A percentile compares a stretch with the other conserved stretches of the same genome.
phyloP scores from a whole-genome alignment of 92 coral and sea anemone genomes.

The Porites cylindrica region DNA sequence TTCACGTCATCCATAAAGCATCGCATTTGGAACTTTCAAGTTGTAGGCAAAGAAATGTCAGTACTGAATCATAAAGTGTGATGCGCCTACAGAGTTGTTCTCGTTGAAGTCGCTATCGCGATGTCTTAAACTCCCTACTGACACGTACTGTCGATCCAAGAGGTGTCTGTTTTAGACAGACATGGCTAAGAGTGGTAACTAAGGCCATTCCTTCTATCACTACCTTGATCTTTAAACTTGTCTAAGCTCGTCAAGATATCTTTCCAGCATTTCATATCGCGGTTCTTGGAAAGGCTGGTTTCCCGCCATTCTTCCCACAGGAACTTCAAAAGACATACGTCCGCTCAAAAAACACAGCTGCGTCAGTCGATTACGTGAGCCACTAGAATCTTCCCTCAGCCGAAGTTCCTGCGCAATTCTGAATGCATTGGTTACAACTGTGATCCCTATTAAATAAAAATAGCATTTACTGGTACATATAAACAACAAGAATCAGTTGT shows the following conservation, averaged over 20 bases:
- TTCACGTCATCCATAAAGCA: too few species aligned
- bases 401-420: slow-evolving; percentile 25
- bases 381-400: slow-evolving; percentile 18
- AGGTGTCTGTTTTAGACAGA: too few species aligned
- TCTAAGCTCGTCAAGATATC: slow-evolving; percentile 4
- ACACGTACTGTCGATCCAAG: too few species aligned
- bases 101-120: too few species aligned
- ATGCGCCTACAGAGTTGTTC: too few species aligned
- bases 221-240: background rate
- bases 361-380: slow-evolving; percentile 23
- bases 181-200: too few species aligned
- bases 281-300: slow-evolving; percentile 29
- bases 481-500: background rate
- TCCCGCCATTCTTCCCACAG: slow-evolving; percentile 14
- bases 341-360: slow-evolving; percentile 12
- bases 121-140: too few species aligned
- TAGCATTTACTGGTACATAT: background rate
- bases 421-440: slow-evolving; percentile 5
- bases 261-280: slow-evolving; percentile 4
- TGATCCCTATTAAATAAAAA: slow-evolving; percentile 6
- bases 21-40: too few species aligned
- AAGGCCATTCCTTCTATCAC: background rate
- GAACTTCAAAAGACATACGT: slow-evolving; percentile 18
- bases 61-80: too few species aligned
- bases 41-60: too few species aligned